Base-by-base conservation (phyloP, 2,113 vertebrate species). In the Glaucidium brasilianum region DNA sequence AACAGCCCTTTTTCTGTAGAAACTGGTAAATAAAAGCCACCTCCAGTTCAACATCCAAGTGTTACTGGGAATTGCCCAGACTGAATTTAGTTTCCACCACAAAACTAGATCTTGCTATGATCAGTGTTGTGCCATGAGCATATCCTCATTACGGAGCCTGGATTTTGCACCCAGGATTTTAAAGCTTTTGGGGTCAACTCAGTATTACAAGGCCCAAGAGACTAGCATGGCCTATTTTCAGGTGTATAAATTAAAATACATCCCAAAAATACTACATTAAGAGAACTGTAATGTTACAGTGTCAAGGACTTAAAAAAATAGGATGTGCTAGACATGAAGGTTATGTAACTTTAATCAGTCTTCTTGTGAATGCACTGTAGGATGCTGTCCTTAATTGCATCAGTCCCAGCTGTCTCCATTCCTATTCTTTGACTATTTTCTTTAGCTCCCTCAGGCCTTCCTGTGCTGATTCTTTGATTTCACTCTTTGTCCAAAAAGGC, bases 321-420 rank as follows among this genome's bases (percentile, higher is more conserved):
- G n/a, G 20, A 85, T 56, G n/a, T 76, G 9, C 39, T 73, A 86
- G 67, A 56, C 4, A 0, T 66, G n/a, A 72, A 59, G 11, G 13
- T 93, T 92, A 85, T 45, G 21, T 85, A 95, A 94, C 16, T 14
- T 79, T 95, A 79, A 92, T 64, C 30, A 84, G 4, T 55, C 11
- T 29, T 66, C 56, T 66, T 76, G 8, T 60, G 43, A 76, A 75
- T 35, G 47, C 15, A 63, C 23, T 89, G 91, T 71, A 50, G 52
- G n/a, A 59, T 47, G 29, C 23, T 90, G 90, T 34, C 73, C 85
- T 93, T 93, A 82, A 85, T 79, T 85, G 52, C 62, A 43, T 76
- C 26, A 47, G 29, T 52, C 69, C 37, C 78, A 75, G 0, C 32
- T 63, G 52, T 8, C 23, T 13, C 27, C 29, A 7, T 52, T 15